Evolutionary conservation across 2,888 invertebrate genomes (phyloP).

Genomic region (Lycia hirtaria): DNA sequence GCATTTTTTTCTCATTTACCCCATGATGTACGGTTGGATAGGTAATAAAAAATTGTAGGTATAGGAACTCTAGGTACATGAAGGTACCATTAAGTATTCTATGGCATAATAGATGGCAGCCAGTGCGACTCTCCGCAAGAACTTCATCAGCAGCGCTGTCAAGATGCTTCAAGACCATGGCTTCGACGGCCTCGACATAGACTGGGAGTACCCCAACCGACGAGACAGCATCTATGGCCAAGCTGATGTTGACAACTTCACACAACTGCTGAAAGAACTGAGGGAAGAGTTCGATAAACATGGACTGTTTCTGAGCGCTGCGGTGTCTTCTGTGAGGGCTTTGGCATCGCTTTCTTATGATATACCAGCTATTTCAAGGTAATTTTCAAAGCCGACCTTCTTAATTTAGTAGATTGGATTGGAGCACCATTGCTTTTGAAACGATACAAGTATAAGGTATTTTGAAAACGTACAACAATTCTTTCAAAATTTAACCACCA

Average conservation of each 20-base stretch:
- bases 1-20: no score
- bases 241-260: slow-evolving; percentile 81
- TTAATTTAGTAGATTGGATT: no score
- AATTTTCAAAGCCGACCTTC: slow-evolving; percentile 33
- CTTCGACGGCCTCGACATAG: slow-evolving; percentile 90
- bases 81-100: no score
- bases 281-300: slow-evolving; percentile 80
- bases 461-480: no score
- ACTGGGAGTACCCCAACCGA: slow-evolving; percentile 90
- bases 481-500: no score
- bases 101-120: slow-evolving; percentile 67
- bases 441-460: no score
- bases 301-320: slow-evolving; percentile 84
- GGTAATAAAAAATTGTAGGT: no score
- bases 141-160: slow-evolving; percentile 85
- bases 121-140: slow-evolving; percentile 66
- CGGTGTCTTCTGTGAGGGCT: slow-evolving; percentile 83
- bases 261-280: slow-evolving; percentile 82
- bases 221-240: slow-evolving; percentile 75
- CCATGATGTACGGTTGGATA: no score
- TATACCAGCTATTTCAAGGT: slow-evolving; percentile 83
- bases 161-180: slow-evolving; percentile 81
- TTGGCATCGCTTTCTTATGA: slow-evolving; percentile 85
- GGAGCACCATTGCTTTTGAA: no score
- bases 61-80: no score